A percentile compares a stretch with the other conserved stretches of the same genome.
These are phyloP conservation scores for Karalla daura DNA, from an alignment of 2,797 vertebrate genomes.

Conservation along the genomic window DNA sequence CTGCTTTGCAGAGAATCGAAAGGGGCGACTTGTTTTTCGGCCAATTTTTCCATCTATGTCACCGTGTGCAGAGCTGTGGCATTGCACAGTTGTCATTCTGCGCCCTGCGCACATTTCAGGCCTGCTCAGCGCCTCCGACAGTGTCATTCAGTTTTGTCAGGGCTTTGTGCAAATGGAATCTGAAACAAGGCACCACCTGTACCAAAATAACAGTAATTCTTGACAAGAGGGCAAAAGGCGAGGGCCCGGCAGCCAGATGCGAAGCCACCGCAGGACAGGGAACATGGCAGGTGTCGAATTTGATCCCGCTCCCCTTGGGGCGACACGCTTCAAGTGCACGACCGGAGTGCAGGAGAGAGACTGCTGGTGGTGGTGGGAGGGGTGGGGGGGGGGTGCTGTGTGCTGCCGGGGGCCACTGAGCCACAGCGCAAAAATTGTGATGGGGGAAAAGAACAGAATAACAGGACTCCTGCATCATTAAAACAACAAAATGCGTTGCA, in stretches of 20 bases:
- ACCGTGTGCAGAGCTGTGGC: too few species aligned
- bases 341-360: constrained; percentile 50
- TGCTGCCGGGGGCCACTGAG: constrained; percentile 43
- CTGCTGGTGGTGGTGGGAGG: constrained; percentile 42
- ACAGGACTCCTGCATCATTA: constrained; percentile 6
- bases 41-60: constrained; percentile 9
- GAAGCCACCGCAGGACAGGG: constrained; percentile 38
- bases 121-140: background rate
- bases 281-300: constrained; percentile 66
- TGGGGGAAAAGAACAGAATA: constrained; percentile 47
- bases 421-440: constrained; percentile 37
- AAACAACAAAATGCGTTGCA: too few species aligned
- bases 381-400: too few species aligned
- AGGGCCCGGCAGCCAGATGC: constrained; percentile 48
- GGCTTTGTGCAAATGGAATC: too few species aligned
- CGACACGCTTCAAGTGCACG: constrained; percentile 48
- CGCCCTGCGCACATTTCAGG: background rate
- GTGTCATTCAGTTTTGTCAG: background rate
- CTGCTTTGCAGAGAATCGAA: too few species aligned
- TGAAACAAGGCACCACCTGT: too few species aligned
- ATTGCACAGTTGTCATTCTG: background rate
- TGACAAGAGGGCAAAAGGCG: constrained; percentile 54
- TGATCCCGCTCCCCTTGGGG: constrained; percentile 57
- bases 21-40: background rate
- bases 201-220: background rate